These are phyloP conservation scores for Andrena cerasifolii DNA, from an alignment of 1,140 invertebrate species.

Conservation along the genomic window DNA sequence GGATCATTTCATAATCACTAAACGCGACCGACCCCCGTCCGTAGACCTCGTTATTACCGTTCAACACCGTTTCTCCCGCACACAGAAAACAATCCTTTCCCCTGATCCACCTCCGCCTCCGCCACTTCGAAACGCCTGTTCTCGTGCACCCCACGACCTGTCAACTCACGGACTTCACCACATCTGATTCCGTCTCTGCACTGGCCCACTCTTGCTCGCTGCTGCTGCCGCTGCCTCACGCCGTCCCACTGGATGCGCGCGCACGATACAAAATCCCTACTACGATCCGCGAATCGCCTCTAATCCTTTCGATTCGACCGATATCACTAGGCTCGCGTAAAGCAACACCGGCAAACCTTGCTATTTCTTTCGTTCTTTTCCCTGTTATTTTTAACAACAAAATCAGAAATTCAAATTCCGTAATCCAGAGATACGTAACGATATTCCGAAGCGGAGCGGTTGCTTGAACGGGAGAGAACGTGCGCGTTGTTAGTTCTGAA, in stretches of 20 bases:
- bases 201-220: conserved; percentile 58
- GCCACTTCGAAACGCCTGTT: conserved; percentile 60
- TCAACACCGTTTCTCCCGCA: conserved; percentile 52
- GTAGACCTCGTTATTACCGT: conserved; percentile 28
- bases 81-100: conserved; percentile 59
- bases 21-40: conserved; percentile 49
- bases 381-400: not conserved
- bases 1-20: conserved; percentile 61
- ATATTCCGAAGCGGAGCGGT: not conserved
- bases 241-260: conserved; percentile 45
- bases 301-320: conserved; percentile 10
- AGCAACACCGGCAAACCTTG: not conserved
- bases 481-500: not conserved
- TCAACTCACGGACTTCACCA: conserved; percentile 66
- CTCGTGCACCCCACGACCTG: conserved; percentile 63
- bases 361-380: not conserved
- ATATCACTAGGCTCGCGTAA: conserved; percentile 40
- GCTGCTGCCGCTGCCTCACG: conserved; percentile 46
- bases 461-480: too few relatives aligned
- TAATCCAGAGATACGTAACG: not conserved
- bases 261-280: conserved; percentile 47
- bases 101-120: conserved; percentile 57
- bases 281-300: conserved; percentile 13
- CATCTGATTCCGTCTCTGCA: conserved; percentile 65
- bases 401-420: conserved; percentile 23